Percentiles rank a stretch among this genome's conserved stretches.
Conservation (phyloP, 2,888 invertebrate genomes). For the Cancer borealis region DNA sequence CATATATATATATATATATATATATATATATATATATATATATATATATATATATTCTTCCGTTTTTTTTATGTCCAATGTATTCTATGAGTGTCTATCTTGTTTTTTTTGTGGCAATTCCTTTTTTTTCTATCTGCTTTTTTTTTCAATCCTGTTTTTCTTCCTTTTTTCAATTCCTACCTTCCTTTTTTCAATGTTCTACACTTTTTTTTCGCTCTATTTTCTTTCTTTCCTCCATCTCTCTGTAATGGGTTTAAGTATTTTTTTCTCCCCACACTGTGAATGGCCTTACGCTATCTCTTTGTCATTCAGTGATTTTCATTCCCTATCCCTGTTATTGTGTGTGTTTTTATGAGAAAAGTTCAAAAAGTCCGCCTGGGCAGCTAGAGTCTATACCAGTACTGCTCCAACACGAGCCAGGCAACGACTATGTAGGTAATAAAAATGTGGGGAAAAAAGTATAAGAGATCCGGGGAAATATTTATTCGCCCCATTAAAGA, state of each 20-base stretch:
- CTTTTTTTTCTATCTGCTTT: too few relatives aligned
- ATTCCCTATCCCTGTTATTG: not conserved
- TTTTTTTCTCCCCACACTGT: not conserved
- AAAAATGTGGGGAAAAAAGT: not conserved
- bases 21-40: not conserved
- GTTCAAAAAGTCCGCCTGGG: too few relatives aligned
- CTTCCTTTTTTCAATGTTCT: not conserved
- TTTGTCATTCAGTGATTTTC: not conserved
- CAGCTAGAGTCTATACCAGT: too few relatives aligned
- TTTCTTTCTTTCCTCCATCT: not conserved
- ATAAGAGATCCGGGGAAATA: not conserved
- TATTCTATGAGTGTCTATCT: too few relatives aligned
- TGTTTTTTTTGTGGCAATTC: too few relatives aligned
- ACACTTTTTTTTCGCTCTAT: not conserved
- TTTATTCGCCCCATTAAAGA: not conserved
- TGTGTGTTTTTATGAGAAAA: not conserved
- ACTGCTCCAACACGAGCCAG: not conserved
- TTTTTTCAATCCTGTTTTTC: too few relatives aligned
- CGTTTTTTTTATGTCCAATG: not conserved
- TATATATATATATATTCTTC: not conserved
- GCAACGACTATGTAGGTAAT: not conserved
- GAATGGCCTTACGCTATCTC: constrained; percentile 10
- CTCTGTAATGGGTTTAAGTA: not conserved
- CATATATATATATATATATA: too few relatives aligned
- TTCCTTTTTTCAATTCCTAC: too few relatives aligned